These are phyloP conservation scores for Drosophila micromelanica DNA, from an alignment of 1,140 invertebrate genomes.

Conservation along the genomic window DNA sequence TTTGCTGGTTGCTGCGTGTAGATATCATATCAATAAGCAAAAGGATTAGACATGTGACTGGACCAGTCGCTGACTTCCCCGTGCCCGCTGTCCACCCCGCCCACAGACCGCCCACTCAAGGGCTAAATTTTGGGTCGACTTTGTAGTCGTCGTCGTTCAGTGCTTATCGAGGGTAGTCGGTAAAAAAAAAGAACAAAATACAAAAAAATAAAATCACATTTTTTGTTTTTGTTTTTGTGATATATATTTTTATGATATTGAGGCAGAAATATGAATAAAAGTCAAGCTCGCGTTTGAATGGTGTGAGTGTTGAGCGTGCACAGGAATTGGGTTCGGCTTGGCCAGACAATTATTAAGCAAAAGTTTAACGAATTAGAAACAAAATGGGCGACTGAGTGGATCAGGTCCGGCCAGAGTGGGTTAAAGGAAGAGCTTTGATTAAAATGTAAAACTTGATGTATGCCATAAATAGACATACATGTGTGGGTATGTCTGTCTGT, in stretches of 20 bases:
- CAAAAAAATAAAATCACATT: slow-evolving; percentile 44
- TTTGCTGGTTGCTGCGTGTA: slow-evolving; percentile 54
- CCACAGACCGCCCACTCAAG: slow-evolving; percentile 20
- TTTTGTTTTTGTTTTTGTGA: slow-evolving; percentile 23
- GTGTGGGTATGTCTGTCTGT: slow-evolving; percentile 9
- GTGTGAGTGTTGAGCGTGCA: background rate
- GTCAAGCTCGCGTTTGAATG: slow-evolving; percentile 47
- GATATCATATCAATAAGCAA: slow-evolving; percentile 83
- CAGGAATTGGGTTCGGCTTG: slow-evolving; percentile 40
- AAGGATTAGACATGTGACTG: slow-evolving; percentile 82
- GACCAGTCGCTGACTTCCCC: slow-evolving; percentile 23
- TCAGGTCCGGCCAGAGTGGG: slow-evolving; percentile 17
- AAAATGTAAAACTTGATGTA: slow-evolving; percentile 47
- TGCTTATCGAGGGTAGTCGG: slow-evolving; percentile 61
- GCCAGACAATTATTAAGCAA: slow-evolving; percentile 81
- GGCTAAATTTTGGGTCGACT: slow-evolving; percentile 53
- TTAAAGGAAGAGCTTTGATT: slow-evolving; percentile 48
- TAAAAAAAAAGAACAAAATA: slow-evolving; percentile 26
- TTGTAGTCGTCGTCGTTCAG: slow-evolving; percentile 52
- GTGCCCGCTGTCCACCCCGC: no score
- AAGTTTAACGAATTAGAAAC: slow-evolving; percentile 82
- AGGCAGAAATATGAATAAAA: slow-evolving; percentile 66
- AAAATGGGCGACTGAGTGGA: slow-evolving; percentile 48
- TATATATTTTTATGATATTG: slow-evolving; percentile 52
- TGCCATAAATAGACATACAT: slow-evolving; percentile 12